Base-by-base conservation (phyloP, 2,888 invertebrate genomes). In the Ptilodon capucinus region DNA sequence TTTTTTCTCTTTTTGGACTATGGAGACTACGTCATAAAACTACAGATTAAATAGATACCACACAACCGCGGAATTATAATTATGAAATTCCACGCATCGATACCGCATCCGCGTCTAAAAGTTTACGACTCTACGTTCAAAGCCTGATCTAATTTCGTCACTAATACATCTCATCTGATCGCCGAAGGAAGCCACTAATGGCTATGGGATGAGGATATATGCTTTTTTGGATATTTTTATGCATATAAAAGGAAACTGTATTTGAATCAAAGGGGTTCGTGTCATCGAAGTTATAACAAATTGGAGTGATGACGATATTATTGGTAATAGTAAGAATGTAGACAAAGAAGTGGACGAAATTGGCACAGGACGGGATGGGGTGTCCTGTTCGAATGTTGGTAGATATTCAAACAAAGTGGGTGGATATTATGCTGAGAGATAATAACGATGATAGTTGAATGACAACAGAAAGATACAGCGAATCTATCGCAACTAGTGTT, bases 181-280 rank as follows among this genome's bases (percentile, higher is more conserved):
- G 54, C 56, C 48, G 60, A 54, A 68, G 65, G 72, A 68, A 72
- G 65, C 64, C 64, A 57, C 72, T 65, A 72, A 66, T 60, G 64
- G 60, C 47, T 55, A 57, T 68, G 68, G 70, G 69, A 71, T 62
- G 56, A 71, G 64, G 53, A 54, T 51, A 46, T 51, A 45, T 51
- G 46, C 51, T 46, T 42, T 28, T 40, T 40, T 40, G 25, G 25
- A n/a, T 14, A 18, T 34, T 21, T 25, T 25, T 35, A 35, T 35
- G 23, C 13, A 35, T 32, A 19, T 13, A 21, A 23, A 35, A 35
- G 42, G 42, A 42, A 42, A 42, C n/a, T 42, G 16, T 42, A 19
- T 32, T 17, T n/a, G 16, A 21, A 25, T 40, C 40, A 40, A 40
- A 40, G 9, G n/a, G 8, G 9, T 39, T 17, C 6, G 4, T 35